phyloP scores from a whole-genome alignment of 2,797 vertebrate genomes.

The Anisognathus igniventris region DNA sequence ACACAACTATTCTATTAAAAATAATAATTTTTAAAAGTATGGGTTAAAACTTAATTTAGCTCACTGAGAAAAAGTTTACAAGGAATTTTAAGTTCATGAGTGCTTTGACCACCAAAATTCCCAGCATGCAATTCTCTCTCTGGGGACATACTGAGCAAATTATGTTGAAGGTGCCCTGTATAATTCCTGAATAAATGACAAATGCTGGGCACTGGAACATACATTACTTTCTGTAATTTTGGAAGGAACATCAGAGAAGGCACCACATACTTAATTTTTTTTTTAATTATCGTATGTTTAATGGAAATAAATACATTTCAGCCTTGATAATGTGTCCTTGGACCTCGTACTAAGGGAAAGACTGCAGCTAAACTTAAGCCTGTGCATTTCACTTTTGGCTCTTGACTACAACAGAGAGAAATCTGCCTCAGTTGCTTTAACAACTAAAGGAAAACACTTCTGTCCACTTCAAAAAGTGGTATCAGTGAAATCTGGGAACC shows the following conservation, averaged over 20 bases:
- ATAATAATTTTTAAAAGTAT: not conserved
- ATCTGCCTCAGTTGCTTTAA: not conserved
- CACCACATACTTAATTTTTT: accelerated
- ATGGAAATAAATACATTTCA: not conserved
- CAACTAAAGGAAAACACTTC: not conserved
- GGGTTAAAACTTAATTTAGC: not conserved
- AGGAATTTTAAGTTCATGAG: not conserved
- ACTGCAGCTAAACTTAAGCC: not conserved
- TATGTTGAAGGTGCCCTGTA: not conserved
- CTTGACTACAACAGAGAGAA: not conserved
- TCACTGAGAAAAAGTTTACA: not conserved
- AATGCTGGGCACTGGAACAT: not conserved
- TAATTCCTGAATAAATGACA: not conserved
- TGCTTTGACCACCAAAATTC: not conserved
- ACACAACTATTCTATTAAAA: not conserved
- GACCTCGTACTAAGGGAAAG: not conserved
- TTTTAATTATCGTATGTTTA: not conserved
- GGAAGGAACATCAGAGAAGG: not conserved
- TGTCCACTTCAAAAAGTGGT: not conserved
- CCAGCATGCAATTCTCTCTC: not conserved
- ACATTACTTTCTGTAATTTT: not conserved
- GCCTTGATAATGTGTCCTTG: not conserved
- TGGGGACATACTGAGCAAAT: not conserved
- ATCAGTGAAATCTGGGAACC: not conserved
- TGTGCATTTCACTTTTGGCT: not conserved